These are phyloP conservation scores for Ceyx cyanopectus DNA, from an alignment of 2,113 vertebrate genomes.

Conservation along the genomic window DNA sequence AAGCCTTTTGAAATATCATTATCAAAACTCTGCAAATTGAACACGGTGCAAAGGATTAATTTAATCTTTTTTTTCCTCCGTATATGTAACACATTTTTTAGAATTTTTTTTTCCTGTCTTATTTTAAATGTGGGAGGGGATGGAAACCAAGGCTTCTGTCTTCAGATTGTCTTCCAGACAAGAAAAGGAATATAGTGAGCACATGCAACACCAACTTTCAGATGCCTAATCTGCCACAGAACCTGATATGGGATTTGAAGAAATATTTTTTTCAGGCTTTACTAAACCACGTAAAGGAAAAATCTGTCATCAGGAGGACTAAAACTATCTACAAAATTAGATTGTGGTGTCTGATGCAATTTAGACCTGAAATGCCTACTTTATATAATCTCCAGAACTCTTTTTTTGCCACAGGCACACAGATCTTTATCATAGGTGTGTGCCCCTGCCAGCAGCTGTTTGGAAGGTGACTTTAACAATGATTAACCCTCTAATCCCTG, in stretches of 20 bases:
- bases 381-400: slow-evolving; percentile 14
- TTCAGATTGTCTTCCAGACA: background rate
- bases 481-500: slow-evolving; percentile 6
- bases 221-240: background rate
- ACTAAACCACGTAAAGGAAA: background rate
- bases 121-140: background rate
- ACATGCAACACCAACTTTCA: background rate
- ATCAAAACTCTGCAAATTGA: background rate
- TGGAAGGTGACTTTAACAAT: background rate
- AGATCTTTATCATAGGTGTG: slow-evolving; percentile 48
- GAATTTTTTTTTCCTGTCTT: background rate
- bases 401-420: slow-evolving; percentile 29
- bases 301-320: slow-evolving; percentile 18
- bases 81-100: background rate
- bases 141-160: background rate
- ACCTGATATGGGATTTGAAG: background rate
- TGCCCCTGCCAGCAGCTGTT: background rate
- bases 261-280: background rate
- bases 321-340: slow-evolving; percentile 4
- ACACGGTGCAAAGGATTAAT: background rate
- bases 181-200: background rate
- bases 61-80: background rate
- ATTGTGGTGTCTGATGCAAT: slow-evolving; percentile 19
- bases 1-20: background rate
- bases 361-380: slow-evolving; percentile 29